A percentile compares a stretch with the other conserved stretches of the same genome.
Conservation (phyloP, 2,113 vertebrate genomes). For the Spheniscus mendiculus region DNA sequence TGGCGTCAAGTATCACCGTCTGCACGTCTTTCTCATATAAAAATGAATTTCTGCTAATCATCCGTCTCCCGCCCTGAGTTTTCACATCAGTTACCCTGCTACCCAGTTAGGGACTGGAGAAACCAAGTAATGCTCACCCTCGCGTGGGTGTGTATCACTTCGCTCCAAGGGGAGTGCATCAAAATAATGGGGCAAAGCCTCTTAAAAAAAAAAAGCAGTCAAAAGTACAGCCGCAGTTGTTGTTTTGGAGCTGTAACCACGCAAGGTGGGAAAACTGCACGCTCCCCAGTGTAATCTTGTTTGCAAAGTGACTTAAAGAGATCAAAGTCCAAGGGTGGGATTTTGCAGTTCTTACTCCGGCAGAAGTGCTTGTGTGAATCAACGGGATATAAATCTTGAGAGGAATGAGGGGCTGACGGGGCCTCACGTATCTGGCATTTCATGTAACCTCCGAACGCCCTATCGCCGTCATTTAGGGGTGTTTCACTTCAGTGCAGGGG, state of each 20-base stretch:
- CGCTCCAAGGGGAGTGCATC: rapidly evolving
- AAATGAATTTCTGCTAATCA: neutral
- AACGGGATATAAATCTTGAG: neutral
- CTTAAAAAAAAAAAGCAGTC: neutral
- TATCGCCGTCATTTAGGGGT: neutral
- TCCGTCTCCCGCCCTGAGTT: rapidly evolving
- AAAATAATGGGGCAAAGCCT: neutral
- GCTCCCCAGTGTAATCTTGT: neutral
- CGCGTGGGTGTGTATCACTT: neutral
- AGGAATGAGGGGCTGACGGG: neutral
- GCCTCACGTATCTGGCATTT: no score
- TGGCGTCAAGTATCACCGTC: rapidly evolving
- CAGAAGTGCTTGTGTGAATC: neutral
- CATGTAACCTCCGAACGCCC: neutral
- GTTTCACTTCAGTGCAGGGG: neutral
- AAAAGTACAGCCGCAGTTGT: neutral
- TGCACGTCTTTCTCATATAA: rapidly evolving
- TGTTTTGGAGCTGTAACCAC: neutral
- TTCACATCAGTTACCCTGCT: neutral
- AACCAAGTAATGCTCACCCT: neutral
- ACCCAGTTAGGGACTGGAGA: neutral
- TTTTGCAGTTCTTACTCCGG: neutral
- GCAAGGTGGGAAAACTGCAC: rapidly evolving
- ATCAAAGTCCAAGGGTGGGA: neutral
- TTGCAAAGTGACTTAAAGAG: neutral